Evolutionary conservation across 2,888 invertebrate species (phyloP), one percentile per base, ranked within the genome.

Genomic region (Dryocosmus kuriphilus): DNA sequence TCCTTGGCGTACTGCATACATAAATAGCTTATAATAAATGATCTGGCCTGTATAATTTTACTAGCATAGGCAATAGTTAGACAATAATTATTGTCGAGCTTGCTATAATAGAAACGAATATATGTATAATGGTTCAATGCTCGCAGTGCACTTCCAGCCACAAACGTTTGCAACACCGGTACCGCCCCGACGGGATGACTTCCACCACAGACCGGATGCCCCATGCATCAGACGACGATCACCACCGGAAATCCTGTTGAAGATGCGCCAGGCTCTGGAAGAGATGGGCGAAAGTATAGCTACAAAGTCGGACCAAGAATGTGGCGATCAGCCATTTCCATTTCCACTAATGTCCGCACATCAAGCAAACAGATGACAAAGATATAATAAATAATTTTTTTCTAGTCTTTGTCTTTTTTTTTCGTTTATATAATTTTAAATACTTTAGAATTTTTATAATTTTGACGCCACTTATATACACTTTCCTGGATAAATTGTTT

Each of bases 201-300:
- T 86, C 32, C 88, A 87, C 46, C 89, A 89, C 75, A 84, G 89
- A 77, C 89, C 89, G 67, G 87, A 89, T 79, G 85, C 87, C 2
- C 89, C 89, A 6, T 85, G 86, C 30, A 81, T 78, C 75, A 83
- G 83, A 38, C 83, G 89, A 41, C 83, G 83, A 24, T 89, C 88
- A 19, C 82, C 89, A 60, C 89, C 89, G 67, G 88, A 89, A 83
- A 79, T 88, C 41, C 82, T 89, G 27, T 82, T 80, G 55, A 88
- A 87, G 67, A 81, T 89, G 74, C 83, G 87, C 19, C 80, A 83
- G 38, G 89, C 89, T 16, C 83, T 89, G 24, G 85, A 88, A 74
- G 89, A 89, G 74, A 85, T 89, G 84, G 83, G 78, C 51, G 83
- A 82, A 14, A 62, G 27, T 27, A 41, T 9, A 4, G 30, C 30